Evolutionary conservation across 1,140 invertebrate genomes (phyloP).

Genomic region (Orius insidiosus): DNA sequence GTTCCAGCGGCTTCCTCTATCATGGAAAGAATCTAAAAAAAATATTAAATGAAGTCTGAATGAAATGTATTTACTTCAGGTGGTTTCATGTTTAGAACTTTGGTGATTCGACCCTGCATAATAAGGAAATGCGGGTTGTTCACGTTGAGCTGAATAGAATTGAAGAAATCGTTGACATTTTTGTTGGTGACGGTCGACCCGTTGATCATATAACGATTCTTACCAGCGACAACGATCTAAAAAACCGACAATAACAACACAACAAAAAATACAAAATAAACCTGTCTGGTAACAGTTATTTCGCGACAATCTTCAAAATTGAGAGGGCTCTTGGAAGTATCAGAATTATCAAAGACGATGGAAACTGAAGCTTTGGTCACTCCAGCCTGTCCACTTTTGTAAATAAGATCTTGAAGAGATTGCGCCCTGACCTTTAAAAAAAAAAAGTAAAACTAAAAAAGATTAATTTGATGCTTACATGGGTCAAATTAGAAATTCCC

Average conservation of each 20-base stretch:
- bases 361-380: conserved; percentile 92
- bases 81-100: conserved; percentile 98
- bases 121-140: conserved; percentile 99
- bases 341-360: conserved; percentile 85
- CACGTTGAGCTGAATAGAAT: conserved; percentile 91
- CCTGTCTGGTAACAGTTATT: conserved; percentile 84
- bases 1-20: conserved; percentile 99
- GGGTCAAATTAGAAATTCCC: conserved; percentile 83
- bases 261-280: too few relatives aligned
- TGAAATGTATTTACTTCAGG: conserved; percentile 46
- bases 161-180: conserved; percentile 84
- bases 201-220: conserved; percentile 84
- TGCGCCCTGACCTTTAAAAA: conserved; percentile 62
- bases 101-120: conserved; percentile 98
- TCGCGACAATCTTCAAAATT: conserved; percentile 87
- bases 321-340: conserved; percentile 67
- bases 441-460: conserved; percentile 1
- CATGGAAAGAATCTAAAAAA: conserved; percentile 80
- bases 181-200: conserved; percentile 78
- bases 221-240: conserved; percentile 52
- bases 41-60: not conserved
- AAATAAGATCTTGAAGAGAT: conserved; percentile 86
- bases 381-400: conserved; percentile 93
- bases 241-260: conserved; percentile 19
- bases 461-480: too few relatives aligned